Evolutionary conservation across 64 coral and sea anemone species (phyloP).

Genomic region (Dendronephthya gigantea): DNA sequence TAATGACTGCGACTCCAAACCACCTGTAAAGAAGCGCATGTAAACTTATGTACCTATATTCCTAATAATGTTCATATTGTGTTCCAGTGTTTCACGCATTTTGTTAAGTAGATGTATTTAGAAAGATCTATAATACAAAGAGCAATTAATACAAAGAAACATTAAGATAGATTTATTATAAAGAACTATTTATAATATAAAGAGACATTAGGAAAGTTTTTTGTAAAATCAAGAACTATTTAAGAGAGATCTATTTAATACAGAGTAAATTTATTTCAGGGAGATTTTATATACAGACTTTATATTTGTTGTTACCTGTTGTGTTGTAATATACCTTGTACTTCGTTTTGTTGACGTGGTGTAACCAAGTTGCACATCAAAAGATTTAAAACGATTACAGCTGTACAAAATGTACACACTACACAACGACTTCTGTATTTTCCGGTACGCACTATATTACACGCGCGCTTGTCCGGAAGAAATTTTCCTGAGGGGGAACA

Average conservation of each 20-base stretch:
- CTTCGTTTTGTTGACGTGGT: not conserved
- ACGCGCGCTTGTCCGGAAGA: too few species aligned
- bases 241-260: not conserved
- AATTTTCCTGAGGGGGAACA: too few species aligned
- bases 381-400: not conserved
- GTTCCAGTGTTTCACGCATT: not conserved
- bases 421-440: too few species aligned
- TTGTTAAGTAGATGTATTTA: conserved; percentile 17
- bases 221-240: not conserved
- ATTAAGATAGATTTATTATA: not conserved
- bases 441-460: too few species aligned
- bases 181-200: not conserved
- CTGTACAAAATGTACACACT: not conserved
- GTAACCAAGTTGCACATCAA: not conserved
- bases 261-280: not conserved
- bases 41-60: not conserved
- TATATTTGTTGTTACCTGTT: not conserved
- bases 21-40: not conserved
- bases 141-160: not conserved
- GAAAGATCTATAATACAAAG: not conserved
- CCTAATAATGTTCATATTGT: not conserved
- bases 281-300: not conserved
- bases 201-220: too few species aligned
- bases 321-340: too few species aligned
- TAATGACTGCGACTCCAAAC: not conserved